Base-by-base conservation (phyloP, 2,888 invertebrate species). In the Ormyrus pomaceus region DNA sequence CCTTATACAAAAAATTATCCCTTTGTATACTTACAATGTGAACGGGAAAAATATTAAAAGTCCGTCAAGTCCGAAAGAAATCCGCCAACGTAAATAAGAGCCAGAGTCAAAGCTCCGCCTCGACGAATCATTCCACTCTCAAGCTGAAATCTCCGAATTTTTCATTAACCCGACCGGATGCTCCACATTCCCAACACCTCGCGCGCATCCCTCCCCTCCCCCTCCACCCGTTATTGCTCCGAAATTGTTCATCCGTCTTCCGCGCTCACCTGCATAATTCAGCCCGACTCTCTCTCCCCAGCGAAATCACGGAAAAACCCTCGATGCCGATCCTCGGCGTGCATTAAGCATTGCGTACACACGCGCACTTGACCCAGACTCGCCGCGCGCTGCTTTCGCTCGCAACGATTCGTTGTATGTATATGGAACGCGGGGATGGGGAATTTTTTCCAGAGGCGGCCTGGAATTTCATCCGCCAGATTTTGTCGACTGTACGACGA, bases 281-380 rank as follows among this genome's bases (percentile, higher is more conserved):
- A 34, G 9, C 51, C 73, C 64, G 45, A 68, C 65, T 46, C 51
- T 48, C 45, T 34, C 48, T 64, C 74, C 34, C 9, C 13, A 55
- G 48, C 55, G 9, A 73, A 74, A 76, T 68, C 46, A 61, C 68
- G 59, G 59, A 61, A 61, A 59, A 66, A 59, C 51, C 6, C 62
- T 5, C 2, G 3, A 34, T 4, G 34, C 34, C 34, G 2, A 4
- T 11, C 46, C 7, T 46, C 46, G 62, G 11, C 58, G 45, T 65
- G 68, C 34, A 45, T 55, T 68, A 68, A 19, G 34, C n/a, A 53
- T 19, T 13, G 34, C 64, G 64, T n/a, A 64, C n/a, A 13, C 34
- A 11, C 55, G n/a, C 19, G 70, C 72, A 61, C 66, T 72, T 72
- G 77, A 72, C 72, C 72, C 46, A 72, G 58, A 77, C 46, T n/a